These are phyloP conservation scores for Megastigmus dorsalis DNA, from an alignment of 2,888 invertebrate species.

Conservation along the genomic window DNA sequence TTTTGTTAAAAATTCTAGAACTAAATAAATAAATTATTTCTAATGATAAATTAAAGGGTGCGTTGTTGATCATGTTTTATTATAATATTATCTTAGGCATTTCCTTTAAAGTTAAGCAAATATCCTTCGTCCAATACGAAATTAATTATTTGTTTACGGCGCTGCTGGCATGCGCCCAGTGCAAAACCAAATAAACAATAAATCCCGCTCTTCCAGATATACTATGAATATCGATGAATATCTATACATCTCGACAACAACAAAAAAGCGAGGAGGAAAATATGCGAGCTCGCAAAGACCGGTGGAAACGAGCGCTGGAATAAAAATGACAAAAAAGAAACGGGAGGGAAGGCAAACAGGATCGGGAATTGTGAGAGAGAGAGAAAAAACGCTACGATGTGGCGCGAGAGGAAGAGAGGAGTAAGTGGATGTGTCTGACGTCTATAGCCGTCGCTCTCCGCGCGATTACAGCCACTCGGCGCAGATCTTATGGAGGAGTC, in stretches of 20 bases:
- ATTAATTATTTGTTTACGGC: too few species aligned
- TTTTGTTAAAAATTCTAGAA: too few species aligned
- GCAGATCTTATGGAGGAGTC: slow-evolving; percentile 33
- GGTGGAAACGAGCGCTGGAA: too few species aligned
- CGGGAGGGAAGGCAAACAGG: slow-evolving; percentile 39
- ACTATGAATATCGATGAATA: slow-evolving; percentile 9
- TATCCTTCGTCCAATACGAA: too few species aligned
- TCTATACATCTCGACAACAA: too few species aligned
- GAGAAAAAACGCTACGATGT: slow-evolving; percentile 2
- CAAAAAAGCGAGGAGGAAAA: slow-evolving; percentile 12
- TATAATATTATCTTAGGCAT: too few species aligned
- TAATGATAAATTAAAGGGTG: too few species aligned
- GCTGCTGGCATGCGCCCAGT: too few species aligned
- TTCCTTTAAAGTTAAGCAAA: too few species aligned
- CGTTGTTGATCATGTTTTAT: too few species aligned
- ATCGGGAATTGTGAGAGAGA: slow-evolving; percentile 6
- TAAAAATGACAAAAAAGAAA: slow-evolving; percentile 5
- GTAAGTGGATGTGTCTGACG: slow-evolving; percentile 25
- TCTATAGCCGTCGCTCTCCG: neutral
- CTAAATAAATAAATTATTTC: too few species aligned
- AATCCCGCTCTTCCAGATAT: neutral
- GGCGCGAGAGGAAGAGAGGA: neutral
- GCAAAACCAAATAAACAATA: slow-evolving; percentile 17
- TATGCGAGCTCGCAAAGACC: too few species aligned
- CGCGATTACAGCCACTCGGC: slow-evolving; percentile 2